Percentiles rank a stretch among this genome's conserved stretches.
These are phyloP conservation scores for Acrobasis repandana DNA, from an alignment of 2,888 invertebrate genomes.

Conservation along the genomic window DNA sequence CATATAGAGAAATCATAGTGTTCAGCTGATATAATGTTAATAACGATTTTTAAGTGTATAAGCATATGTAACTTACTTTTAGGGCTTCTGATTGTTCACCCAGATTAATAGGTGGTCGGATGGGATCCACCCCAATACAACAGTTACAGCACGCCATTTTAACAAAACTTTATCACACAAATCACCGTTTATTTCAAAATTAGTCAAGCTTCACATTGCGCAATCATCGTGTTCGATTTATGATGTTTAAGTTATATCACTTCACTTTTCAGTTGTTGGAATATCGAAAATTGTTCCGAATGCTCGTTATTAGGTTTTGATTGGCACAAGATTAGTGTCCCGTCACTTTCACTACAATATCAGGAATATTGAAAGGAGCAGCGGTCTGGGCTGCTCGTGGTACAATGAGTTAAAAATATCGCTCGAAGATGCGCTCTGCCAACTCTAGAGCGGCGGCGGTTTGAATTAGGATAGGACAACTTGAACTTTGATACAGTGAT, in stretches of 20 bases:
- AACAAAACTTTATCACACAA: constrained; percentile 52
- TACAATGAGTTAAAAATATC: constrained; percentile 82
- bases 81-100: constrained; percentile 88
- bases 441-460: constrained; percentile 64
- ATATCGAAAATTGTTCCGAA: constrained; percentile 13
- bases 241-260: constrained; percentile 23
- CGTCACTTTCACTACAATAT: constrained; percentile 74
- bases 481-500: constrained; percentile 70
- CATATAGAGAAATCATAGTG: constrained; percentile 4
- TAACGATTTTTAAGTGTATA: constrained; percentile 13
- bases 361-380: constrained; percentile 69
- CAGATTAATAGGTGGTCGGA: constrained; percentile 90
- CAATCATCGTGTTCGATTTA: constrained; percentile 50
- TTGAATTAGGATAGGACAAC: constrained; percentile 70
- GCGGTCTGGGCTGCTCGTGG: constrained; percentile 70
- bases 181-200: constrained; percentile 51
- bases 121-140: constrained; percentile 86
- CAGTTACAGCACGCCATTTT: constrained; percentile 85
- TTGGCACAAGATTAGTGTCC: constrained; percentile 50
- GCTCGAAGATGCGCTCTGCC: constrained; percentile 81
- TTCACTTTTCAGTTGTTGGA: constrained; percentile 39
- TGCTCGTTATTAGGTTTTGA: constrained; percentile 31
- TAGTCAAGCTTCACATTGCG: constrained; percentile 59
- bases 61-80: constrained; percentile 84
- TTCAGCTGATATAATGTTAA: constrained; percentile 9